Percentiles rank a stretch among this genome's conserved stretches.
Evolutionary conservation across 23 tunicate species (phyloP).

Genomic region (Trididemnum clinides): DNA sequence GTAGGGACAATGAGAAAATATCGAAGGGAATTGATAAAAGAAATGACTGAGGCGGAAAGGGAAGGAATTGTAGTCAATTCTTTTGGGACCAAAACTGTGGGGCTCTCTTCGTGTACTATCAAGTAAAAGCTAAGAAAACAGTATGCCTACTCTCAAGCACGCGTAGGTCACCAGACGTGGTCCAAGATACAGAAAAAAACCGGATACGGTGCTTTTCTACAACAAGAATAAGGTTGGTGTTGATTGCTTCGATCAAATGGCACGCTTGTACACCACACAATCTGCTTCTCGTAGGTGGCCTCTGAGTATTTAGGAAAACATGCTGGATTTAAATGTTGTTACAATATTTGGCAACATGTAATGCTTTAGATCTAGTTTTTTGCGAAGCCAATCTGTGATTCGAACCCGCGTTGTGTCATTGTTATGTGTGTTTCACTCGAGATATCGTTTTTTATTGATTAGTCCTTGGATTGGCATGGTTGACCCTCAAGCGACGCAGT

Average conservation of each 20-base stretch:
- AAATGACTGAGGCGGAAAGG: slow-evolving; percentile 14
- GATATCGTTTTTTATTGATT: too few relatives aligned
- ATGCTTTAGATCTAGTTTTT: too few relatives aligned
- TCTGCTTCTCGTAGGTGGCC: background rate
- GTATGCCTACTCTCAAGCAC: background rate
- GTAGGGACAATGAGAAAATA: slow-evolving; percentile 4
- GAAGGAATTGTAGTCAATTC: background rate
- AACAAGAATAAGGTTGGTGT: slow-evolving; percentile 22
- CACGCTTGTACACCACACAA: slow-evolving; percentile 1
- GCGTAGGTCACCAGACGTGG: slow-evolving; percentile 3
- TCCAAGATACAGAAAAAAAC: background rate
- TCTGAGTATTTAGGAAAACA: background rate
- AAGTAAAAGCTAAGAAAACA: background rate
- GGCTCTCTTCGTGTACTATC: background rate
- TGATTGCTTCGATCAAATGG: slow-evolving; percentile 14
- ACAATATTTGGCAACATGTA: too few relatives aligned
- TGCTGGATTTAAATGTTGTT: too few relatives aligned
- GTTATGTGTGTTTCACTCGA: too few relatives aligned
- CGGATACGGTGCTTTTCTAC: background rate
- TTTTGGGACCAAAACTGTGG: background rate
- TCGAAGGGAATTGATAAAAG: background rate
- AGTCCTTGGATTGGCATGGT: too few relatives aligned
- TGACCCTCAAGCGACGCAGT: too few relatives aligned
- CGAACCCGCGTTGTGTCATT: too few relatives aligned
- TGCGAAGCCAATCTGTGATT: too few relatives aligned